Percentiles rank a stretch among this genome's conserved stretches.
These are phyloP conservation scores for Elysia crispata DNA, from an alignment of 2,888 invertebrate genomes.

Conservation along the genomic window DNA sequence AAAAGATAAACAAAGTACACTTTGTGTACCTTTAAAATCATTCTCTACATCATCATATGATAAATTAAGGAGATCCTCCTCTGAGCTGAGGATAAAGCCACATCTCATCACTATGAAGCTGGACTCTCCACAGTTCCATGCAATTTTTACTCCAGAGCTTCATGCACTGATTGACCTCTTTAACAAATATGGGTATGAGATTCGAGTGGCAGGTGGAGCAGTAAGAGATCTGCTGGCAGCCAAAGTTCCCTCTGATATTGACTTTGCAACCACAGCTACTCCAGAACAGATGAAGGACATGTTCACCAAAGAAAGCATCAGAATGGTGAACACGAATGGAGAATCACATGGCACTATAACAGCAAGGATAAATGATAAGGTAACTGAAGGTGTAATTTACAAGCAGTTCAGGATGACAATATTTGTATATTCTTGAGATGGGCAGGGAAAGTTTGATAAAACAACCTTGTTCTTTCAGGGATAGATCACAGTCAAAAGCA, in stretches of 20 bases:
- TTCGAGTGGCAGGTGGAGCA: constrained; percentile 97
- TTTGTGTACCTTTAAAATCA: neutral
- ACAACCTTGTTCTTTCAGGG: neutral
- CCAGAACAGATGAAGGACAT: constrained; percentile 96
- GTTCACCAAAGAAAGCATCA: constrained; percentile 88
- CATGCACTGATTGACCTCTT: constrained; percentile 85
- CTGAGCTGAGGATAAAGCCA: constrained; percentile 35
- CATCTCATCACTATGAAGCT: constrained; percentile 69
- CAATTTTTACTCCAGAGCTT: constrained; percentile 88
- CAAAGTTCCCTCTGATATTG: constrained; percentile 85
- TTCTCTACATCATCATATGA: neutral
- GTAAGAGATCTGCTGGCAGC: constrained; percentile 83
- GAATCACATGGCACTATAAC: constrained; percentile 88
- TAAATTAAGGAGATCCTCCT: neutral
- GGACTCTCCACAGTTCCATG: constrained; percentile 69
- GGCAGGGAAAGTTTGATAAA: neutral
- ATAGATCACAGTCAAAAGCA: neutral
- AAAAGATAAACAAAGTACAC: too few species aligned
- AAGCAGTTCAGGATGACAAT: too few species aligned
- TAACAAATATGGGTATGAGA: constrained; percentile 84
- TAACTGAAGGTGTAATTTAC: constrained; percentile 81
- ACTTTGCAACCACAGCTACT: constrained; percentile 98
- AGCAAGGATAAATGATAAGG: constrained; percentile 93
- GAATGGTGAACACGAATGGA: constrained; percentile 90
- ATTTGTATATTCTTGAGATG: neutral